Percentiles rank a stretch among this genome's conserved stretches.
phyloP scores from a whole-genome alignment of 2,113 vertebrate genomes.

The Hypomesus transpacificus region DNA sequence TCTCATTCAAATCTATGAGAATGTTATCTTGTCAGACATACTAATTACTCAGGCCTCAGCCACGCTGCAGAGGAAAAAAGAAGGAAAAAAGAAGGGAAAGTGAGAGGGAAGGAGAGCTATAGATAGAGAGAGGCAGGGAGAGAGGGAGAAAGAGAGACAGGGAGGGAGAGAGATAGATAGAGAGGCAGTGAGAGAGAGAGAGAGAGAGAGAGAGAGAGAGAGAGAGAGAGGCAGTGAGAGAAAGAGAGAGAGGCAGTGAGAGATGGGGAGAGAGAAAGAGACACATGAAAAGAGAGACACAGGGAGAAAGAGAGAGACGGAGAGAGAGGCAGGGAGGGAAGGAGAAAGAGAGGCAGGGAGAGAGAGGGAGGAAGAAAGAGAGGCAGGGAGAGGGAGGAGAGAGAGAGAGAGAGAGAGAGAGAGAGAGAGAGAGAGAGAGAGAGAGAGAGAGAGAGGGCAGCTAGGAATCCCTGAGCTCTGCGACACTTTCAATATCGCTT shows the following conservation, averaged over 20 bases:
- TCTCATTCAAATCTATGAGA: constrained; percentile 42
- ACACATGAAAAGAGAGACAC: neutral
- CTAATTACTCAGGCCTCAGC: constrained; percentile 33
- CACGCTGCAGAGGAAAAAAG: constrained; percentile 14
- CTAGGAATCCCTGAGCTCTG: neutral
- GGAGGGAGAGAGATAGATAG: neutral
- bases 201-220: neutral
- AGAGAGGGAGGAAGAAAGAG: neutral
- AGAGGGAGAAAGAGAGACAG: neutral
- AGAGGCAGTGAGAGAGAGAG: neutral
- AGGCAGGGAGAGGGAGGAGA: neutral
- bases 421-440: neutral
- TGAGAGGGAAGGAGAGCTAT: neutral
- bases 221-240: neutral
- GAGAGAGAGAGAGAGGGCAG: neutral
- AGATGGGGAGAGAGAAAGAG: neutral
- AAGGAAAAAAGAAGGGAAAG: neutral
- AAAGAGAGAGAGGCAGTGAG: constrained; percentile 16
- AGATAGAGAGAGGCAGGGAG: no score
- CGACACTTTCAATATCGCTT: neutral
- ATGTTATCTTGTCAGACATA: constrained; percentile 32
- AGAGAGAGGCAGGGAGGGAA: neutral
- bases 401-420: neutral
- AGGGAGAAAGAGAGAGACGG: neutral
- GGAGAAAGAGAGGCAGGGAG: neutral